Evolutionary conservation across 2,888 invertebrate genomes (phyloP).

Genomic region (Disparrhopalites patrizii): DNA sequence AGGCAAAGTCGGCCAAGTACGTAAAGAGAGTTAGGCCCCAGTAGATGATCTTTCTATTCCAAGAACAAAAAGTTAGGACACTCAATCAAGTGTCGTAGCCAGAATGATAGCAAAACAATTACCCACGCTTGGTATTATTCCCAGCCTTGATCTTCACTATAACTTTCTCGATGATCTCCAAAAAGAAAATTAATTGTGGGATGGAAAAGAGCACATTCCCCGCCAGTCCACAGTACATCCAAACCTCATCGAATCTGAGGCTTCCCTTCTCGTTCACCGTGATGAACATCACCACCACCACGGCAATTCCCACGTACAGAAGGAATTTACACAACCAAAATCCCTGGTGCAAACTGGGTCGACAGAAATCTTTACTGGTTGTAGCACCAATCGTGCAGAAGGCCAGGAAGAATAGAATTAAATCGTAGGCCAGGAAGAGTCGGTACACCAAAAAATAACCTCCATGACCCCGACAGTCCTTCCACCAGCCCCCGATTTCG

Average conservation of each 20-base stretch:
- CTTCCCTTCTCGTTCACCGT: conserved; percentile 5
- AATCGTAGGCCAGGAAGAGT: conserved; percentile 29
- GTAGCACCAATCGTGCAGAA: conserved; percentile 29
- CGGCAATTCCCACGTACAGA: conserved; percentile 7
- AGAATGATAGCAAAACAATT: too few species aligned
- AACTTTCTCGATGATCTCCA: conserved; percentile 32
- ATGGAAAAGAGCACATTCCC: conserved; percentile 26
- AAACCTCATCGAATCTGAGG: conserved; percentile 30
- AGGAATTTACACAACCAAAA: conserved; percentile 39
- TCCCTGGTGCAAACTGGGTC: conserved; percentile 35
- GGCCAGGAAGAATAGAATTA: conserved; percentile 21
- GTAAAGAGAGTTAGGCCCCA: not conserved
- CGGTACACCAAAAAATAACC: conserved; percentile 40
- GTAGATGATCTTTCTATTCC: not conserved
- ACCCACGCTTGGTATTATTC: too few species aligned
- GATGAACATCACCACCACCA: conserved; percentile 20
- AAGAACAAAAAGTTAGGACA: too few species aligned
- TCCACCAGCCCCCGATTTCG: not conserved
- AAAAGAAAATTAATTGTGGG: conserved; percentile 27
- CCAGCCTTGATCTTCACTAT: conserved; percentile 18
- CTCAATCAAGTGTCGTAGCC: not conserved
- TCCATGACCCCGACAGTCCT: conserved; percentile 21
- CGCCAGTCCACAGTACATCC: conserved; percentile 28
- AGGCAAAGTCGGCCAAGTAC: not conserved
- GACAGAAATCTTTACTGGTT: conserved; percentile 16